phyloP scores from a whole-genome alignment of 2,888 invertebrate species.

The Ochropleura leucogaster region DNA sequence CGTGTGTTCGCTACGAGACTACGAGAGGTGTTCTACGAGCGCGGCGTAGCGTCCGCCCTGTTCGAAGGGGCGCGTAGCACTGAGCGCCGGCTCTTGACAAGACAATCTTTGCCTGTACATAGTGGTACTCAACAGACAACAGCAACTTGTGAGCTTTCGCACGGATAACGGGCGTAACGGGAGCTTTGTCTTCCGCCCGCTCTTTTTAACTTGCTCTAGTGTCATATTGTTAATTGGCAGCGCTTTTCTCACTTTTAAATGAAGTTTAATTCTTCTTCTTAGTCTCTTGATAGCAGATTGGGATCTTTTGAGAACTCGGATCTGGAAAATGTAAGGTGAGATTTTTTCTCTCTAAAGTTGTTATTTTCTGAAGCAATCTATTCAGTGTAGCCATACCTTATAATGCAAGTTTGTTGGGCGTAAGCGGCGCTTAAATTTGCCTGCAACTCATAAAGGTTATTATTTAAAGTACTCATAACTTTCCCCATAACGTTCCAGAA shows the following conservation, averaged over 20 bases:
- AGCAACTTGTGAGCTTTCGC: conserved; percentile 85
- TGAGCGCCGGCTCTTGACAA: conserved; percentile 86
- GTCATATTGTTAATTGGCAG: conserved; percentile 74
- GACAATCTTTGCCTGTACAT: conserved; percentile 87
- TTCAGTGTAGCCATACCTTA: neutral
- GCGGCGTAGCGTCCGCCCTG: conserved; percentile 83
- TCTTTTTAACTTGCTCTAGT: conserved; percentile 74
- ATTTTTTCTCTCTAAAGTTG: neutral
- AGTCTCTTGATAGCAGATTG: conserved; percentile 30
- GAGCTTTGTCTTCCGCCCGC: conserved; percentile 82
- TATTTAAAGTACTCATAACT: conserved; percentile 44
- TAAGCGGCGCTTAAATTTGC: conserved; percentile 29
- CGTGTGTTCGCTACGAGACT: conserved; percentile 70
- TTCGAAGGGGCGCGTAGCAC: conserved; percentile 84
- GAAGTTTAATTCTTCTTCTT: conserved; percentile 41
- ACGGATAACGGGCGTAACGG: conserved; percentile 82
- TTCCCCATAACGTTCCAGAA: conserved; percentile 37
- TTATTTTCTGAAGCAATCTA: neutral
- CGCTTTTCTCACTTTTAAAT: conserved; percentile 58
- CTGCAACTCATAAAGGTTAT: conserved; percentile 32
- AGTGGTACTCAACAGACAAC: conserved; percentile 85
- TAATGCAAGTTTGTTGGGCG: conserved; percentile 8
- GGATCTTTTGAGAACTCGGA: conserved; percentile 13
- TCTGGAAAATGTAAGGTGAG: neutral
- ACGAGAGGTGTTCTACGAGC: conserved; percentile 62